Evolutionary conservation across 2,888 invertebrate genomes (phyloP).

Genomic region (Erynnis tages): DNA sequence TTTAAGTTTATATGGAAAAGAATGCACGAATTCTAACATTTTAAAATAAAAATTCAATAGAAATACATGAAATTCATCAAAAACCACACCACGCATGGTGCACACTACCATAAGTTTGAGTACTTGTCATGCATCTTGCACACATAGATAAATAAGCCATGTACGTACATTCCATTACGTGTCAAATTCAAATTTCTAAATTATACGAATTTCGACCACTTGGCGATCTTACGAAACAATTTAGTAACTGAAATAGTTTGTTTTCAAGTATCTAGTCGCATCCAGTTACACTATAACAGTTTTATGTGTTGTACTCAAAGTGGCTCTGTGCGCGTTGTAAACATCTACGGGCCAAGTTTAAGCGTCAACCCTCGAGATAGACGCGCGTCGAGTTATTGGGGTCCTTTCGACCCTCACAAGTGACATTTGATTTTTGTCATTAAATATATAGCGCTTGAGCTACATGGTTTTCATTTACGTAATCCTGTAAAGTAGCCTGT

Average conservation of each 20-base stretch:
- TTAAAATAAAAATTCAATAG: too few relatives aligned
- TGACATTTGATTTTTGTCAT: conserved; percentile 56
- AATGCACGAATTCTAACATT: too few relatives aligned
- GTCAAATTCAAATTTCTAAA: too few relatives aligned
- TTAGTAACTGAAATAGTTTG: conserved; percentile 8
- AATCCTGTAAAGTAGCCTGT: conserved; percentile 22
- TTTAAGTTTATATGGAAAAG: too few relatives aligned
- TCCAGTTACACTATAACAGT: conserved; percentile 50
- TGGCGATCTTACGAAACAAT: too few relatives aligned
- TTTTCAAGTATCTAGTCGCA: conserved; percentile 31
- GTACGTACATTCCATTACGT: too few relatives aligned
- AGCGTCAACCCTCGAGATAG: conserved; percentile 64
- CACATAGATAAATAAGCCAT: too few relatives aligned
- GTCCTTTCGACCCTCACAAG: conserved; percentile 49
- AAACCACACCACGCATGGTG: too few relatives aligned
- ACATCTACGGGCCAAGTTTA: conserved; percentile 66
- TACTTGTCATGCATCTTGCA: too few relatives aligned
- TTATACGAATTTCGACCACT: too few relatives aligned
- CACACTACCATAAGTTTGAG: too few relatives aligned
- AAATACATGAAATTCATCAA: too few relatives aligned
- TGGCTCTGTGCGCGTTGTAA: conserved; percentile 60
- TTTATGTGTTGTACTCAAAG: conserved; percentile 61
- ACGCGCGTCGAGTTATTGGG: conserved; percentile 62
- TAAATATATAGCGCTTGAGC: conserved; percentile 31
- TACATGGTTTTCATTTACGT: conserved; percentile 32